Conservation (phyloP, 1,140 invertebrate species). For the Drosophila varians region DNA sequence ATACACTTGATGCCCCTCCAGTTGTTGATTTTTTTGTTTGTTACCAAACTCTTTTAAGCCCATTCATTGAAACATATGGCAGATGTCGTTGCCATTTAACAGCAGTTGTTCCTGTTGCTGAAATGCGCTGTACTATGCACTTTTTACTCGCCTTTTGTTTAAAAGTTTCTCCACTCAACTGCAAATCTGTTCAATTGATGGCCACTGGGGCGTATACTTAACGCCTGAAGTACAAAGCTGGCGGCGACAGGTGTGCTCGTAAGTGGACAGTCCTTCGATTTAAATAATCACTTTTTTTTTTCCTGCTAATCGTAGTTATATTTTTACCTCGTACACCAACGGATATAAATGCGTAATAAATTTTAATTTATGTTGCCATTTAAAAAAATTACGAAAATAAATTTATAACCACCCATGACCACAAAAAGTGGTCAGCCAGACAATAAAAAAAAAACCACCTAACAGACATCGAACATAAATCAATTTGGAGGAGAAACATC, state of each 20-base stretch:
- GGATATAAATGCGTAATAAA: slow-evolving; percentile 69
- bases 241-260: slow-evolving; percentile 20
- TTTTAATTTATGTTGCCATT: slow-evolving; percentile 69
- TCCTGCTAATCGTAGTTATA: not conserved
- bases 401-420: slow-evolving; percentile 74
- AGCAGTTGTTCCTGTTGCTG: slow-evolving; percentile 35
- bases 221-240: slow-evolving; percentile 26
- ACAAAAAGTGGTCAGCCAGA: slow-evolving; percentile 67
- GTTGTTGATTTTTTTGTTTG: slow-evolving; percentile 17
- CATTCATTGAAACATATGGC: slow-evolving; percentile 67
- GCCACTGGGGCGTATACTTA: slow-evolving; percentile 37
- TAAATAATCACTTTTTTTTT: no score
- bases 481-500: slow-evolving; percentile 66
- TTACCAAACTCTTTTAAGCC: slow-evolving; percentile 57
- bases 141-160: slow-evolving; percentile 39
- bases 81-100: slow-evolving; percentile 59
- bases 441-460: slow-evolving; percentile 61
- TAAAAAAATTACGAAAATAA: slow-evolving; percentile 74
- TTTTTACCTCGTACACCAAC: slow-evolving; percentile 34
- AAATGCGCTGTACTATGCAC: slow-evolving; percentile 16
- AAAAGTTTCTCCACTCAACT: slow-evolving; percentile 28
- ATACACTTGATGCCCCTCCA: slow-evolving; percentile 38
- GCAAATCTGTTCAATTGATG: slow-evolving; percentile 45
- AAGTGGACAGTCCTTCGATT: slow-evolving; percentile 15
- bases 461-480: slow-evolving; percentile 58